Evolutionary conservation across 2,888 invertebrate genomes (phyloP).

Genomic region (Allacma fusca): DNA sequence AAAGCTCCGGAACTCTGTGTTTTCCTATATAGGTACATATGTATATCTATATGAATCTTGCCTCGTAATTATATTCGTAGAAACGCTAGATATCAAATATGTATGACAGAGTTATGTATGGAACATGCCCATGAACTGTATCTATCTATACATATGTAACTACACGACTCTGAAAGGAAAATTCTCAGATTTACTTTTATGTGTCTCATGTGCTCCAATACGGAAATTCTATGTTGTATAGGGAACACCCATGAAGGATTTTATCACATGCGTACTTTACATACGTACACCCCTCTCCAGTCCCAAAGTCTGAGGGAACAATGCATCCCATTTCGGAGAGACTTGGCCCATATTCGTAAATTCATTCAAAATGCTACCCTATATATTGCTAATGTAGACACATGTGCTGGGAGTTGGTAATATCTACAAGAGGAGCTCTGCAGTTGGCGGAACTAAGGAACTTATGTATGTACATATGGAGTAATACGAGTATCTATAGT

Average conservation of each 20-base stretch:
- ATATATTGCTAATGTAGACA: no score
- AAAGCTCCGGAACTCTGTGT: no score
- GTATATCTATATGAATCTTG: not conserved
- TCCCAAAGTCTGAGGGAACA: not conserved
- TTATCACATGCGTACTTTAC: not conserved
- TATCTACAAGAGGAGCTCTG: no score
- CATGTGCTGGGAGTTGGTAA: no score
- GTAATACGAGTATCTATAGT: no score
- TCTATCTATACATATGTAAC: not conserved
- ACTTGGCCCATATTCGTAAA: slow-evolving; percentile 8
- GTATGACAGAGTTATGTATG: not conserved
- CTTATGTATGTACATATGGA: no score
- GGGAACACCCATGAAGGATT: not conserved
- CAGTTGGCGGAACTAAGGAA: no score
- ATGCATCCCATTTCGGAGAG: not conserved
- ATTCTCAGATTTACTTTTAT: slow-evolving; percentile 27
- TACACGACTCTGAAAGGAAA: not conserved
- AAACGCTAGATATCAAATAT: no score
- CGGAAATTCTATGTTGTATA: not conserved
- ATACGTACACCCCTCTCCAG: not conserved
- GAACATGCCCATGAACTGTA: not conserved
- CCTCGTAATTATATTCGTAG: no score
- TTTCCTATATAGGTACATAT: not conserved
- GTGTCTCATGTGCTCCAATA: slow-evolving; percentile 27
- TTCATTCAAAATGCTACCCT: not conserved